A percentile compares a stretch with the other conserved stretches of the same genome.
Conservation (phyloP, 2,888 invertebrate species). For the Aelia acuminata region DNA sequence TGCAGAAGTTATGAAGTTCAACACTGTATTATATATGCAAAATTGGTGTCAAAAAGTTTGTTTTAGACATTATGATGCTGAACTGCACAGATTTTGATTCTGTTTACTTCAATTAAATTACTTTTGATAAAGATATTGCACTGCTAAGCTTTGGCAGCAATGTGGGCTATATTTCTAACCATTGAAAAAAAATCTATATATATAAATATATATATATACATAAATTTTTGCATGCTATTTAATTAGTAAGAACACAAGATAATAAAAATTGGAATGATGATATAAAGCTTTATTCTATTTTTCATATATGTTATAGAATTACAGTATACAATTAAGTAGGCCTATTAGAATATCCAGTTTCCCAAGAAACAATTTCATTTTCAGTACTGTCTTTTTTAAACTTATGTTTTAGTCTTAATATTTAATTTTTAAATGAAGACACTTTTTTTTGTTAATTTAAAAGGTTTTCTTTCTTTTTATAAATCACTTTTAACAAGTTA, state of each 20-base stretch:
- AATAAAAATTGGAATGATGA: conserved; percentile 56
- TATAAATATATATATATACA: background rate
- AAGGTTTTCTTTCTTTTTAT: conserved; percentile 30
- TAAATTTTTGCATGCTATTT: background rate
- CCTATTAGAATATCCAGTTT: conserved; percentile 58
- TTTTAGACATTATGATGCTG: too few relatives aligned
- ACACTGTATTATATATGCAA: too few relatives aligned
- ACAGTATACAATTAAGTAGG: conserved; percentile 61
- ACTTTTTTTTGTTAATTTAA: conserved; percentile 24
- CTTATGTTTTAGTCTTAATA: conserved; percentile 36
- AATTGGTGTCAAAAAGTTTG: too few relatives aligned
- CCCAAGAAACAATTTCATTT: conserved; percentile 54
- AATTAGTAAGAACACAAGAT: conserved; percentile 1
- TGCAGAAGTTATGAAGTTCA: too few relatives aligned
- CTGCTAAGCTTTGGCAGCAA: too few relatives aligned
- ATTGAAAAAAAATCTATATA: background rate
- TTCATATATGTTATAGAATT: conserved; percentile 49
- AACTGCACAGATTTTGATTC: too few relatives aligned
- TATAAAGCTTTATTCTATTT: conserved; percentile 58
- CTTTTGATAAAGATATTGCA: too few relatives aligned
- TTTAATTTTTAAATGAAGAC: conserved; percentile 30
- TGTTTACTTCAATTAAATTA: too few relatives aligned
- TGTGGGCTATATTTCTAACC: background rate
- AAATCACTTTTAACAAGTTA: conserved; percentile 36
- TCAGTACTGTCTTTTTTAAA: conserved; percentile 53